phyloP scores from a whole-genome alignment of 2,888 invertebrate species.

The Prosapia bicincta region DNA sequence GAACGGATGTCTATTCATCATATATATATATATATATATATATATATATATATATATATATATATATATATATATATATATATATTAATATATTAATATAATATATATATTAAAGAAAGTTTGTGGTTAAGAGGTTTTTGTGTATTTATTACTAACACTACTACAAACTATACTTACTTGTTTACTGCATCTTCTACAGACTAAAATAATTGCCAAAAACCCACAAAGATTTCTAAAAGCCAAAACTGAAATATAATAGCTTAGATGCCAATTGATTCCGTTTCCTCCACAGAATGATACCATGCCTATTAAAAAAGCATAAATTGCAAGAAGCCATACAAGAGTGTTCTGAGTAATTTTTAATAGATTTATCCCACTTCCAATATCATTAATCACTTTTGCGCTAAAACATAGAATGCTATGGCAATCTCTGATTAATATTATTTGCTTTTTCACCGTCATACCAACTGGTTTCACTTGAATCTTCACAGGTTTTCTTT shows the following conservation, averaged over 20 bases:
- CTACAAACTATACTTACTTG: too few relatives aligned
- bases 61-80: too few relatives aligned
- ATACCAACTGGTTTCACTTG: neutral
- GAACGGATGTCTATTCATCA: too few relatives aligned
- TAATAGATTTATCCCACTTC: neutral
- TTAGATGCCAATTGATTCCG: neutral
- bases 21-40: too few relatives aligned
- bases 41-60: too few relatives aligned
- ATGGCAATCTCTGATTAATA: neutral
- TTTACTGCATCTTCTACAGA: neutral
- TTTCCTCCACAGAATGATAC: neutral
- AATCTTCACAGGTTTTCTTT: neutral
- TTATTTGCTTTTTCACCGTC: neutral
- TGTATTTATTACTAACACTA: too few relatives aligned
- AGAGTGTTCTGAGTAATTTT: neutral
- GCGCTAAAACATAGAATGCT: neutral
- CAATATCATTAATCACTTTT: neutral
- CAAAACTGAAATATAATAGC: neutral
- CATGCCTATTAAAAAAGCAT: neutral
- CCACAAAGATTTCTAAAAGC: neutral
- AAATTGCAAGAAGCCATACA: neutral
- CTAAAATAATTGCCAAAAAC: neutral
- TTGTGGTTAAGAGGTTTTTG: too few relatives aligned
- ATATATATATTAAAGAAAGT: too few relatives aligned
- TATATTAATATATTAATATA: too few relatives aligned